Evolutionary conservation across 2,888 invertebrate genomes (phyloP), one percentile per base, ranked within the genome.

Genomic region (Acronicta aceris): DNA sequence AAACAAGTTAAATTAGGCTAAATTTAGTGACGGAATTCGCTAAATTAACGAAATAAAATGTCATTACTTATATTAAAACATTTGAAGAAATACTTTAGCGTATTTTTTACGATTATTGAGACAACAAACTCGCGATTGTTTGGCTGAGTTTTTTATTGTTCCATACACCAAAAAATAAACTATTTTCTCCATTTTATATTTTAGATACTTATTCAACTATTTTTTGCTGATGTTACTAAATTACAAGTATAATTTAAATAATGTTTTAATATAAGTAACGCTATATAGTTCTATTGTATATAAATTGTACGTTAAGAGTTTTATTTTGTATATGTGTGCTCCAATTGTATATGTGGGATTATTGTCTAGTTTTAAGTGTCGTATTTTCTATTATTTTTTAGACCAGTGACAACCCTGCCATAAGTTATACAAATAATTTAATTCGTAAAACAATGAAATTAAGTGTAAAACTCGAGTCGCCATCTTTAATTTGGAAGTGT

Each of bases 301-400:
- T 78, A 78, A 66, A 79, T 64, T 71, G 57, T 72, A 69, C 60
- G 58, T 76, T 81, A 84, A 79, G 78, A 76, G 48, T 81, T 81
- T 84, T 76, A 84, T 84, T 89, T 89, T 93, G 91, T 93, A 91
- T 88, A 93, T 93, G 93, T 90, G 93, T 91, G 90, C 84, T 85
- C 83, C 81, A 84, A 86, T 83, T 90, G 91, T 93, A 91, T 89
- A 91, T 92, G 92, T 93, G 90, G 88, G 83, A 79, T 82, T 82
- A 87, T 83, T 87, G 83, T 84, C 77, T 87, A 86, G 84, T 78
- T 84, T 52, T 79, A 78, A 83, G 81, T 64, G 59, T 79, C 76
- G 71, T 81, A 74, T 60, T 76, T 76, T 80, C 68, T 69, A 62
- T 65, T 71, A 52, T 49, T 69, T 64, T 73, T 60, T 74, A 67